Conservation (phyloP, 2,888 invertebrate species). For the Aleiodes leptofemur region DNA sequence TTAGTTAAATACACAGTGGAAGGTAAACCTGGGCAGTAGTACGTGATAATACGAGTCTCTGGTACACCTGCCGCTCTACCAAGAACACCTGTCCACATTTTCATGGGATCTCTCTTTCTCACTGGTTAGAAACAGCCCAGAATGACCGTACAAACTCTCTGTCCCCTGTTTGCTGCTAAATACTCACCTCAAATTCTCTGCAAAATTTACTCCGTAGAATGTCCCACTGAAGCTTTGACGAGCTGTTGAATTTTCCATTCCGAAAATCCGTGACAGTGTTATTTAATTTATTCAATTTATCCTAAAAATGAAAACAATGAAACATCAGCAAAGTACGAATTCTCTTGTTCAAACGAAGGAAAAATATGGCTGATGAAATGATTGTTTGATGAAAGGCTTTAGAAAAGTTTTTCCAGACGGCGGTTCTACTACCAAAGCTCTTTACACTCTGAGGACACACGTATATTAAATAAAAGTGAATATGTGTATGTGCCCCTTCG, state of each 20-base stretch:
- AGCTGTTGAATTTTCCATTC: slow-evolving; percentile 22
- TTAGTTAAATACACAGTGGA: slow-evolving; percentile 42
- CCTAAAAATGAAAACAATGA: background rate
- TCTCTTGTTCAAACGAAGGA: background rate
- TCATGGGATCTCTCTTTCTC: slow-evolving; percentile 15
- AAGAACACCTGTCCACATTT: slow-evolving; percentile 41
- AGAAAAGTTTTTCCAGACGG: slow-evolving; percentile 15
- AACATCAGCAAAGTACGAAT: slow-evolving; percentile 1
- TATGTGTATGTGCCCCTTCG: background rate
- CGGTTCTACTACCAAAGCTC: background rate
- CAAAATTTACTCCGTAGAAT: slow-evolving; percentile 22
- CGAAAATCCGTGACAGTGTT: slow-evolving; percentile 4
- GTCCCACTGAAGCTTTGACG: slow-evolving; percentile 14
- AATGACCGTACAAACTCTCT: slow-evolving; percentile 28
- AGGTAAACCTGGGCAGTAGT: slow-evolving; percentile 25
- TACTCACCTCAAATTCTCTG: slow-evolving; percentile 27
- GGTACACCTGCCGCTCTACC: slow-evolving; percentile 37
- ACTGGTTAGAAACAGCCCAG: slow-evolving; percentile 24
- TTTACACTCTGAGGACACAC: background rate
- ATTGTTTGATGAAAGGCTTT: slow-evolving; percentile 23
- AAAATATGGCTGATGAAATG: slow-evolving; percentile 10
- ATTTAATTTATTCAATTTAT: slow-evolving; percentile 12
- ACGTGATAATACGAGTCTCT: slow-evolving; percentile 41
- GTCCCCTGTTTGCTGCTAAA: slow-evolving; percentile 5
- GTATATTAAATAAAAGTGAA: background rate